Base-by-base conservation (phyloP, 2,113 vertebrate species). In the Nanorana parkeri region DNA sequence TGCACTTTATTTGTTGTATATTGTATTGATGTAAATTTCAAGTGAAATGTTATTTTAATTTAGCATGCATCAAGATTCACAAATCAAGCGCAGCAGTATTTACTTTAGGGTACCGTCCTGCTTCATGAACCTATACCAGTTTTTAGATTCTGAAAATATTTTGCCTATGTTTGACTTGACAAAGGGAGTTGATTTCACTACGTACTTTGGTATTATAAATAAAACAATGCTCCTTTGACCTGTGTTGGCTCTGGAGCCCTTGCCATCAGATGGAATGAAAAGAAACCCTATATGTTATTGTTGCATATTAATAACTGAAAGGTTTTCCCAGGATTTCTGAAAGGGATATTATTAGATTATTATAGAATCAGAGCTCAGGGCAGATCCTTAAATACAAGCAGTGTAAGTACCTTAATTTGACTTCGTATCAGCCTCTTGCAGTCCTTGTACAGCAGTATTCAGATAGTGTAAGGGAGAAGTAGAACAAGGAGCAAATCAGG, bases 41-140 rank as follows among this genome's bases (percentile, higher is more conserved):
- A 61, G 28, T 68, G 65, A 68, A 79, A 79, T 60, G 54, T 80
- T 69, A 69, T 17, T 66, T 78, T 36, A 68, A 54, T 66, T 52
- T n/a, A 51, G 19, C 24, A 64, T 1, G 23, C 19, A 64, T 77
- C 41, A 32, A 29, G n/a, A 60, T 75, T 60, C 36, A 54, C 63
- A 78, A n/a, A 16, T 20, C 51, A 5, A 54, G 13, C 21, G 17
- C 24, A 20, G 0, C 16, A 5, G 17, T 64, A 23, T 54, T 77
- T 51, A 65, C 17, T 47, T 64, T 23, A 17, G 17, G 24, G 61
- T 21, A 52, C 28, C 17, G 55, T 3, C 17, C 16, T 41, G 21
- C 15, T 21, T 63, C 21, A 26, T 24, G 13, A 24, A 24, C 24
- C 17, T 24, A 15, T 24, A 24, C 15, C 60, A 26, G 21, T 24